phyloP scores from a whole-genome alignment of 2,797 vertebrate species.

The Sebastes nivosus region DNA sequence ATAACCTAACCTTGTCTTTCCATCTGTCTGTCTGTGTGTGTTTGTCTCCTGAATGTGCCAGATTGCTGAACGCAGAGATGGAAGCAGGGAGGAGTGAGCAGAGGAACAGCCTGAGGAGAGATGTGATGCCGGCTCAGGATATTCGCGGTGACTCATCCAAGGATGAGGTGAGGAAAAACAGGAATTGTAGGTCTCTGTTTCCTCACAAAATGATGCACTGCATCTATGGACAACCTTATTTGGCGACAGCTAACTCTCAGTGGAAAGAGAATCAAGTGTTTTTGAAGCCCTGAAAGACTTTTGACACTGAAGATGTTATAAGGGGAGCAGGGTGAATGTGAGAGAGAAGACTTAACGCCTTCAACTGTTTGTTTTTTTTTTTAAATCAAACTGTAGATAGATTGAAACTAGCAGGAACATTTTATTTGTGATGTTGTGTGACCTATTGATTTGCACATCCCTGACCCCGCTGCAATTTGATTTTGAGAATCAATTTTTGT shows the following conservation, averaged over 20 bases:
- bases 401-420: slow-evolving; percentile 16
- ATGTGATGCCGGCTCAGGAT: slow-evolving; percentile 54
- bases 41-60: slow-evolving; percentile 49
- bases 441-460: slow-evolving; percentile 28
- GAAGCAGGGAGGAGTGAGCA: slow-evolving; percentile 64
- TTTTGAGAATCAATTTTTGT: slow-evolving; percentile 36
- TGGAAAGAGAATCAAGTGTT: not conserved
- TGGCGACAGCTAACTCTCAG: not conserved
- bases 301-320: not conserved
- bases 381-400: not conserved
- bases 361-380: not conserved
- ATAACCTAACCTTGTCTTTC: slow-evolving; percentile 15
- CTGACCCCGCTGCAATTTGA: slow-evolving; percentile 29
- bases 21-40: slow-evolving; percentile 6
- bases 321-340: not conserved
- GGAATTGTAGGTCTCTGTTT: not conserved
- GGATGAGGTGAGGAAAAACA: slow-evolving; percentile 70
- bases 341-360: not conserved
- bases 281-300: not conserved
- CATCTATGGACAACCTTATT: not conserved
- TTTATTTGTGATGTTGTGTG: slow-evolving; percentile 3
- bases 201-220: slow-evolving; percentile 5
- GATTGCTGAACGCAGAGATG: slow-evolving; percentile 63
- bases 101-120: slow-evolving; percentile 75
- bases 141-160: slow-evolving; percentile 55